phyloP scores from a whole-genome alignment of 2,797 vertebrate species.

The Sebastes kiyomatsui region DNA sequence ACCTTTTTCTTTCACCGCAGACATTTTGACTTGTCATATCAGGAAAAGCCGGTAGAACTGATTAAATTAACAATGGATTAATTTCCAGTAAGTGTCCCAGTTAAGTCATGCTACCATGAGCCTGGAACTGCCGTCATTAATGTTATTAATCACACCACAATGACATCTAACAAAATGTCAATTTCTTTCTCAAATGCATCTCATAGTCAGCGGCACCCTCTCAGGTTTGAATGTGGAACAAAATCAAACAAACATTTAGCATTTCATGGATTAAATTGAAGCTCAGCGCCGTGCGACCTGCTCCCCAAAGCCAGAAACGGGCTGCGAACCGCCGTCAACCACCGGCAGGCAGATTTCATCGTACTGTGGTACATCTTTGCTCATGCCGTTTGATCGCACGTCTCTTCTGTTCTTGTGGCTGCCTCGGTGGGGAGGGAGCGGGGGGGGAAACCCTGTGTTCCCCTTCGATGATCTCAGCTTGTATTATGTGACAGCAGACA shows the following conservation, averaged over 20 bases:
- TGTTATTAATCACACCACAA: neutral
- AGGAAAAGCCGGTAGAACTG: neutral
- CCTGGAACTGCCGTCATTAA: neutral
- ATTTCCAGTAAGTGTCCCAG: neutral
- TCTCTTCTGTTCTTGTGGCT: conserved; percentile 21
- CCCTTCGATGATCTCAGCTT: conserved; percentile 55
- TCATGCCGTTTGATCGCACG: conserved; percentile 37
- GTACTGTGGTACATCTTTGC: neutral
- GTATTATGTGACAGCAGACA: conserved; percentile 51
- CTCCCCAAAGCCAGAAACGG: neutral
- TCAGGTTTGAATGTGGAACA: neutral
- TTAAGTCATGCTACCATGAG: neutral
- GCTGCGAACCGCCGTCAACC: neutral
- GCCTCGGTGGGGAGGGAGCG: conserved; percentile 16
- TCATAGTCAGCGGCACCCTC: neutral
- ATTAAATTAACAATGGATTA: neutral
- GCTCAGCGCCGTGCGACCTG: neutral
- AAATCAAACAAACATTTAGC: neutral
- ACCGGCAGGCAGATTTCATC: neutral
- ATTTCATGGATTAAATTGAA: neutral
- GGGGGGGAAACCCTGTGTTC: conserved; percentile 14
- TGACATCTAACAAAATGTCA: neutral
- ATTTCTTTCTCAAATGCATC: neutral
- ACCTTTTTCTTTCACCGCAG: neutral
- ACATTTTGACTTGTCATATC: neutral